These are phyloP conservation scores for Apoda limacodes DNA, from an alignment of 2,888 invertebrate genomes.

Conservation along the genomic window DNA sequence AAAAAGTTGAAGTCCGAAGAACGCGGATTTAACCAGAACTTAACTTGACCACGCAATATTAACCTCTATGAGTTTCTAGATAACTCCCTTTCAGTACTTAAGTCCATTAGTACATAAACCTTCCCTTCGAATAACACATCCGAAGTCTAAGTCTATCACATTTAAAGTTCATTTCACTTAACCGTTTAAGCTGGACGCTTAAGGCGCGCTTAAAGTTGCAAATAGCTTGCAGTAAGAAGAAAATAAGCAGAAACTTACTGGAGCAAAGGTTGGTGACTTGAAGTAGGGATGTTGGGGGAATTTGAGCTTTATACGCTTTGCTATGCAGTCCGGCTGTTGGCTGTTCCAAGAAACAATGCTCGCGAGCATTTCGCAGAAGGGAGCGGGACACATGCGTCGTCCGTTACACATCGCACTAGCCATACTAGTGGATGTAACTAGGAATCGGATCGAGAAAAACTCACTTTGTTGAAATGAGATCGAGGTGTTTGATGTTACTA, in stretches of 20 bases:
- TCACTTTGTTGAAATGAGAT: constrained; percentile 53
- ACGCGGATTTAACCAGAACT: constrained; percentile 55
- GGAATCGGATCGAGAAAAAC: constrained; percentile 60
- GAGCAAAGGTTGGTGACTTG: constrained; percentile 47
- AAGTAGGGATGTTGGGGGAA: constrained; percentile 32
- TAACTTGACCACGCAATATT: constrained; percentile 34
- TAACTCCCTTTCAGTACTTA: constrained; percentile 34
- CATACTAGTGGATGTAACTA: constrained; percentile 42
- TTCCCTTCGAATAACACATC: constrained; percentile 33
- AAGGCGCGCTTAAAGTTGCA: constrained; percentile 34
- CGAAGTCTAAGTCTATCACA: constrained; percentile 41
- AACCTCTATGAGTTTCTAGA: constrained; percentile 33
- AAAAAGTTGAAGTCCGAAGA: constrained; percentile 63
- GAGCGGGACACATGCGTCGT: constrained; percentile 44
- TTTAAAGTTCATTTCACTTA: constrained; percentile 41
- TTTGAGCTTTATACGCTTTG: constrained; percentile 38
- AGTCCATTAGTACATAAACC: constrained; percentile 44
- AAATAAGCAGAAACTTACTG: constrained; percentile 36
- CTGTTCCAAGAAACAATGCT: constrained; percentile 62
- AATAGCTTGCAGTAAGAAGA: constrained; percentile 39
- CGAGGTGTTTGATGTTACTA: too few relatives aligned
- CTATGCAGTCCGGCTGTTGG: constrained; percentile 49
- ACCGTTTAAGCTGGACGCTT: constrained; percentile 21
- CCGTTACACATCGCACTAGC: constrained; percentile 46
- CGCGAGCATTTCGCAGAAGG: constrained; percentile 54